phyloP scores from a whole-genome alignment of 2,888 invertebrate genomes.

The Mimumesa dahlbomi region DNA sequence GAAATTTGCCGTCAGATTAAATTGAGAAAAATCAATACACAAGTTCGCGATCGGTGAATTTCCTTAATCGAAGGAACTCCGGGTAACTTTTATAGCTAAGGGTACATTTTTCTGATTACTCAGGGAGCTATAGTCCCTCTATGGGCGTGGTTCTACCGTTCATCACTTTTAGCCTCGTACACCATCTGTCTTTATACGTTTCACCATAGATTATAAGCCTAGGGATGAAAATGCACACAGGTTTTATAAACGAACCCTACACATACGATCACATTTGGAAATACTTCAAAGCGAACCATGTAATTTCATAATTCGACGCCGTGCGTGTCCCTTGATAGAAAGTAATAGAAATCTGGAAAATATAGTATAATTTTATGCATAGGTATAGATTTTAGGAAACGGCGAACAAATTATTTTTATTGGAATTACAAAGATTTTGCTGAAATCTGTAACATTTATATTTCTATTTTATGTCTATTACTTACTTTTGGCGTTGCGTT shows the following conservation, averaged over 20 bases:
- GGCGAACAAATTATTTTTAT: no score
- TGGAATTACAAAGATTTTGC: no score
- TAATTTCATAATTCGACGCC: background rate
- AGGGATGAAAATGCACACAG: slow-evolving; percentile 21
- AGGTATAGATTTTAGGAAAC: no score
- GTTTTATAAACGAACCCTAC: slow-evolving; percentile 5
- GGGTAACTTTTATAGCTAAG: slow-evolving; percentile 28
- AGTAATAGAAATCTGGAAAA: background rate
- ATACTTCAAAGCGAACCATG: background rate
- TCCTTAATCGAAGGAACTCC: slow-evolving; percentile 38
- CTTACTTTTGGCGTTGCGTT: no score
- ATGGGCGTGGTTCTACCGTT: slow-evolving; percentile 52
- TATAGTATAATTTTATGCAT: background rate
- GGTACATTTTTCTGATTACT: slow-evolving; percentile 51
- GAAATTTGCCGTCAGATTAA: no score
- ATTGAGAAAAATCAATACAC: slow-evolving; percentile 42
- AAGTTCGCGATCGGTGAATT: slow-evolving; percentile 21
- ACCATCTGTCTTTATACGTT: slow-evolving; percentile 52
- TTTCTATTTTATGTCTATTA: no score
- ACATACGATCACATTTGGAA: background rate
- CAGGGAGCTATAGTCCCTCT: slow-evolving; percentile 12
- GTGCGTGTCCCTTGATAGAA: background rate
- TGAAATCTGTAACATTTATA: no score
- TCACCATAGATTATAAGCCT: slow-evolving; percentile 16
- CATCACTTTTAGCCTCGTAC: slow-evolving; percentile 26